Conservation (phyloP, 1,140 invertebrate species). For the Drosophila tristis region DNA sequence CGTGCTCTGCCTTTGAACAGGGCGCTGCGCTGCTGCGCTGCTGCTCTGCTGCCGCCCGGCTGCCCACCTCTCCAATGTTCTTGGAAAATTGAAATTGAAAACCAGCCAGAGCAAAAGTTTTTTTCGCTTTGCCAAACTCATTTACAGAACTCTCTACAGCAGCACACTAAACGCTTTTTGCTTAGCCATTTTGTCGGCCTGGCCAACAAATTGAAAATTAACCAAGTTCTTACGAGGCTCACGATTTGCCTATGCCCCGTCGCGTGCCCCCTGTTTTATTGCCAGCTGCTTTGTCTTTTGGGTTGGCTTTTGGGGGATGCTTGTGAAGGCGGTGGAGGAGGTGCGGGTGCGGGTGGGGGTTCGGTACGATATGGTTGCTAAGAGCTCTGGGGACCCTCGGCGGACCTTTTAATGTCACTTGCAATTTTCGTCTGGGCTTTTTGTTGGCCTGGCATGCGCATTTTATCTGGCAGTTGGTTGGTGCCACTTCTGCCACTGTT, state of each 20-base stretch:
- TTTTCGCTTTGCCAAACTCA: conserved; percentile 54
- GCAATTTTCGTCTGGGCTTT: conserved; percentile 46
- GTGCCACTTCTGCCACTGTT: conserved; percentile 6
- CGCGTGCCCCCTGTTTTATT: conserved; percentile 28
- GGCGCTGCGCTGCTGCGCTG: conserved; percentile 18
- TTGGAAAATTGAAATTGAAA: conserved; percentile 29
- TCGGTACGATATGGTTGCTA: conserved; percentile 13
- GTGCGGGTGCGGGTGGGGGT: neutral
- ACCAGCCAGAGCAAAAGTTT: conserved; percentile 41
- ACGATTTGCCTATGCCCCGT: conserved; percentile 43
- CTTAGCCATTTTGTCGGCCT: conserved; percentile 35
- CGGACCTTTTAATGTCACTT: conserved; percentile 70
- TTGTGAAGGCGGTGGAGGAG: no score
- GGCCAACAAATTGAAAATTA: conserved; percentile 75
- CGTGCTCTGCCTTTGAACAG: conserved; percentile 38
- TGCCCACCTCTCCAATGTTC: no score
- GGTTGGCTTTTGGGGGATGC: conserved; percentile 12
- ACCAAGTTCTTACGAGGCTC: conserved; percentile 45
- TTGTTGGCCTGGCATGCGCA: conserved; percentile 26
- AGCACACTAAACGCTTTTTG: conserved; percentile 26
- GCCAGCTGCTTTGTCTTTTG: conserved; percentile 28
- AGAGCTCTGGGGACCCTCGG: conserved; percentile 44
- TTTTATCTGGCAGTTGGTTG: conserved; percentile 32
- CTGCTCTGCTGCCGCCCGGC: neutral
- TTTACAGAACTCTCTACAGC: conserved; percentile 37